Evolutionary conservation across 2,113 vertebrate genomes (phyloP).

Genomic region (Formicarius rufipectus): DNA sequence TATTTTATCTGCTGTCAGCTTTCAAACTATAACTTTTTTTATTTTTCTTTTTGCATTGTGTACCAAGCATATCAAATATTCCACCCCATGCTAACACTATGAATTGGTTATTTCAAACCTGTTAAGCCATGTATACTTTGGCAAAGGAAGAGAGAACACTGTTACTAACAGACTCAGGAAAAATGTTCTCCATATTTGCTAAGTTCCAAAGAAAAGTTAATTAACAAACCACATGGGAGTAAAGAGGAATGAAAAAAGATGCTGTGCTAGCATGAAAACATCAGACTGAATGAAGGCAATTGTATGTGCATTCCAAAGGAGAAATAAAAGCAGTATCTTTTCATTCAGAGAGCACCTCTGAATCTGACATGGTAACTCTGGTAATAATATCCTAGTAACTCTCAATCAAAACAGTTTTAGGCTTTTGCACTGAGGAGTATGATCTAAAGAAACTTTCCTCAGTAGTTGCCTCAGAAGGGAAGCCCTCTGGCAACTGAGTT

Average conservation of each 20-base stretch:
- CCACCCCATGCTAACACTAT: neutral
- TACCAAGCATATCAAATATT: neutral
- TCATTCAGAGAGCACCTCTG: neutral
- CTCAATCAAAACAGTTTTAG: neutral
- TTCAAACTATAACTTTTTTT: neutral
- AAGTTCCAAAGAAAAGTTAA: neutral
- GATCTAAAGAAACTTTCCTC: neutral
- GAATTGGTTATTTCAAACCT: neutral
- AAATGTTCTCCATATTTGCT: no score
- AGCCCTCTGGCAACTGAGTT: neutral
- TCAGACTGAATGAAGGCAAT: neutral
- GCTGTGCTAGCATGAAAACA: neutral
- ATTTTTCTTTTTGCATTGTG: neutral
- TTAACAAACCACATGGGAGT: conserved; percentile 24
- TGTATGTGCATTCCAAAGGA: neutral
- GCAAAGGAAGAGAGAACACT: neutral
- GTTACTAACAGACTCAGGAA: neutral
- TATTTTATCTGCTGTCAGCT: neutral
- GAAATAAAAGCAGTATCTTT: neutral
- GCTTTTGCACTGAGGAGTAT: neutral
- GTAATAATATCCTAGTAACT: neutral
- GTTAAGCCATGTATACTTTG: neutral
- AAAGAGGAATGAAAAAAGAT: neutral
- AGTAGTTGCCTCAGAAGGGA: neutral
- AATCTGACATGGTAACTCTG: neutral